Base-by-base conservation (phyloP, 2,888 invertebrate genomes). In the Zaprionus lineosus region DNA sequence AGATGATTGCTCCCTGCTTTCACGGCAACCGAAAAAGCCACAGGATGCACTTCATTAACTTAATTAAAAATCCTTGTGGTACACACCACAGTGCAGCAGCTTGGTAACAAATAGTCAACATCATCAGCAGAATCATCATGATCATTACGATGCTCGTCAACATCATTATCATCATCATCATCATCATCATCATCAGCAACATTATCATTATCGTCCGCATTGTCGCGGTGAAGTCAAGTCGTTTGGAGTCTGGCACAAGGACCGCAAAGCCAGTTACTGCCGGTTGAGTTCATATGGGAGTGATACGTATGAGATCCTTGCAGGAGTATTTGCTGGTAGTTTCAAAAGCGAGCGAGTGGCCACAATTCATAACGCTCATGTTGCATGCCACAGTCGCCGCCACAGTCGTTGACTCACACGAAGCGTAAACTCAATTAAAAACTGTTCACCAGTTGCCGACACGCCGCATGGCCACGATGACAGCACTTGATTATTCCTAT, bases 381-480 rank as follows among this genome's bases (percentile, higher is more conserved):
- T 59, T 73, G 68, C 52, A 51, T 58, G 57, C 37, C 31, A 31
- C 56, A 11, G 33, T 37, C 41, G 37, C 55, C 44, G 47, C 33
- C 29, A 24, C 15, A 34, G 19, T 44, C n/a, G 51, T 52, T 33
- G 47, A 36, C 56, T 55, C 64, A 65, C 63, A 60, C 76, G 57
- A 62, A 75, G 84, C 84, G 81, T 83, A 78, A 85, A 82, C 81
- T 85, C 85, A 82, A 82, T 82, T 82, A 82, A 82, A 85, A 83
- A 79, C 71, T 69, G 85, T 66, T 66, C 76, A 75, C 83, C 37
- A 63, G 60, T 69, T 61, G 59, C 58, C 48, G 47, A 48, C 60
- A 63, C 59, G 58, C 62, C 62, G 63, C 63, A 60, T 40, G 40
- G 41, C 29, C 52, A 31, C 16, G 64, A 60, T 73, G 83, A 78